Evolutionary conservation across 2,797 vertebrate genomes (phyloP).

Genomic region (Chlorospingus semifuscus): DNA sequence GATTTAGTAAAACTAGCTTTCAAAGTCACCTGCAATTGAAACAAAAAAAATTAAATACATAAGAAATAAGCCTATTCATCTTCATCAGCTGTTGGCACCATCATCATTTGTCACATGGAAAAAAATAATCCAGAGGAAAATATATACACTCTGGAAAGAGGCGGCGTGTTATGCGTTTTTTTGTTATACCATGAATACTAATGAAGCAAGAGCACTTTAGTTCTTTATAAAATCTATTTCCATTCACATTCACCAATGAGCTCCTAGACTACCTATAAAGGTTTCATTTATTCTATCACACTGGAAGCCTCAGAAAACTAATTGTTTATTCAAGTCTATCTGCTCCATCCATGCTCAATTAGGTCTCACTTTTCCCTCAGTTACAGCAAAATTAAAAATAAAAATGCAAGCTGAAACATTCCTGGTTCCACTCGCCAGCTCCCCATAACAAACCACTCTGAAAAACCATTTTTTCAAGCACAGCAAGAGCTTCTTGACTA

Average conservation of each 20-base stretch:
- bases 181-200: conserved; percentile 72
- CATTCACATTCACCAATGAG: conserved; percentile 65
- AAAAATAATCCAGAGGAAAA: conserved; percentile 73
- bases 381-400: conserved; percentile 64
- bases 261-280: conserved; percentile 47
- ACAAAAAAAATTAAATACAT: background rate
- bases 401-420: conserved; percentile 58
- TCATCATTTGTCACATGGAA: conserved; percentile 68
- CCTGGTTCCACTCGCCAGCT: background rate
- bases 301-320: conserved; percentile 42
- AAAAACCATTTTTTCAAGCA: background rate
- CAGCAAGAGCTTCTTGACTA: background rate
- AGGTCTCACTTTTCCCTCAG: conserved; percentile 28
- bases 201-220: conserved; percentile 64
- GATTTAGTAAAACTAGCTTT: conserved; percentile 15
- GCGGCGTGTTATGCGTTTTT: background rate
- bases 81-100: conserved; percentile 76
- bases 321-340: conserved; percentile 71
- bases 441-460: background rate
- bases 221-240: conserved; percentile 70
- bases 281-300: conserved; percentile 57
- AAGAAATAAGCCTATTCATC: conserved; percentile 72
- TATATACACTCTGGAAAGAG: conserved; percentile 52
- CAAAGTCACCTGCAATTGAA: conserved; percentile 57
- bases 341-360: conserved; percentile 59